Conservation (phyloP, 2,888 invertebrate species). For the Cryptosula pallasiana region DNA sequence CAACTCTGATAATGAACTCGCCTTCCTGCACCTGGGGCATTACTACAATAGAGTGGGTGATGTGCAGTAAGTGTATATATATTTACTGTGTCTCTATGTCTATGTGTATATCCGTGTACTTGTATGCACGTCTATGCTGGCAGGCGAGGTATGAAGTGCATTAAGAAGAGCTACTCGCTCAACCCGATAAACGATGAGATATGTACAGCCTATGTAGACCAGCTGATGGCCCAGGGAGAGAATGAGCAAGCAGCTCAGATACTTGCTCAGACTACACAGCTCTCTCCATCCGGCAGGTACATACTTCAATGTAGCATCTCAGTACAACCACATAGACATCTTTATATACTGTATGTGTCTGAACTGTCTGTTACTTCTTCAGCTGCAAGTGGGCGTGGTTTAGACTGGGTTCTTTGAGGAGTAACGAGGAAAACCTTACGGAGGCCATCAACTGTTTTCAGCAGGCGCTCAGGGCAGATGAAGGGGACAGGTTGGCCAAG, state of each 20-base stretch:
- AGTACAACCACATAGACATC: no score
- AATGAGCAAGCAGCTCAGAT: conserved; percentile 54
- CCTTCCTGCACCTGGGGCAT: conserved; percentile 71
- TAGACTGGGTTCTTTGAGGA: conserved; percentile 74
- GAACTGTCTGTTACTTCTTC: conserved; percentile 40
- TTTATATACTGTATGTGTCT: no score
- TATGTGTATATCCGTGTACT: no score
- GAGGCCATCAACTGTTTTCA: conserved; percentile 73
- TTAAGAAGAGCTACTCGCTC: conserved; percentile 73
- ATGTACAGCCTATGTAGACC: conserved; percentile 69
- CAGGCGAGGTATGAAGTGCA: conserved; percentile 61
- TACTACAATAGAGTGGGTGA: conserved; percentile 67
- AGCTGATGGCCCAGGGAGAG: conserved; percentile 66
- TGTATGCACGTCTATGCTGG: no score
- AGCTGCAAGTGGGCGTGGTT: conserved; percentile 72
- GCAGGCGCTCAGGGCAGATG: conserved; percentile 55
- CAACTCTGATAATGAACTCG: conserved; percentile 68
- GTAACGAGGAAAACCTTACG: conserved; percentile 67
- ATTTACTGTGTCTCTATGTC: no score
- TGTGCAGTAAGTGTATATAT: conserved; percentile 56
- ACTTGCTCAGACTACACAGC: not conserved
- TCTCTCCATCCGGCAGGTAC: not conserved
- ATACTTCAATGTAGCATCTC: no score
- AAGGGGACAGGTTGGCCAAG: conserved; percentile 65
- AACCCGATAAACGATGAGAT: conserved; percentile 65